Conservation (phyloP, 2,888 invertebrate species). For the Chymomyza amoena region DNA sequence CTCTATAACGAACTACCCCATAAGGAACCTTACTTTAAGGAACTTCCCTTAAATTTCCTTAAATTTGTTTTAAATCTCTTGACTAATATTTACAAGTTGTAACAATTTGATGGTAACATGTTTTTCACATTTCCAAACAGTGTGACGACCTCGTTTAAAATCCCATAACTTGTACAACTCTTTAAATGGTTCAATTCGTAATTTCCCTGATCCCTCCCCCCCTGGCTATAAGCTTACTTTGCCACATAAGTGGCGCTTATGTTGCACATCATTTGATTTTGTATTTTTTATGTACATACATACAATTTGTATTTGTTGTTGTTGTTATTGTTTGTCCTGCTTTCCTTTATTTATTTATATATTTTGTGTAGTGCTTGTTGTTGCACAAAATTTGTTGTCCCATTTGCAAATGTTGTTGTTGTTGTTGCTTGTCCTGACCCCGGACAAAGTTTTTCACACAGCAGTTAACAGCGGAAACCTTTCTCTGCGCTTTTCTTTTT, state of each 20-base stretch:
- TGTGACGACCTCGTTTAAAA: not conserved
- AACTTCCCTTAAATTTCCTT: no score
- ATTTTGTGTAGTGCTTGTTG: slow-evolving; percentile 21
- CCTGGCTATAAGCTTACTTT: slow-evolving; percentile 3
- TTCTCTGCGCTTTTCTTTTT: slow-evolving; percentile 36
- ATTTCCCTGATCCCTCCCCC: not conserved
- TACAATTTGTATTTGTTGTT: not conserved
- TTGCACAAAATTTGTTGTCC: slow-evolving; percentile 49
- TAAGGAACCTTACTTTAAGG: no score
- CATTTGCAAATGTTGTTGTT: slow-evolving; percentile 59
- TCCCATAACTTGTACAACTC: not conserved
- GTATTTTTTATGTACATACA: slow-evolving; percentile 11
- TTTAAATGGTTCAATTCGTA: not conserved
- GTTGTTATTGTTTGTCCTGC: not conserved
- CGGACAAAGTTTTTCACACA: slow-evolving; percentile 35
- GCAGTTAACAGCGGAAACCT: slow-evolving; percentile 54
- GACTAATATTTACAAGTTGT: not conserved
- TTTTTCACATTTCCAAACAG: not conserved
- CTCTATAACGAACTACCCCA: no score
- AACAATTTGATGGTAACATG: not conserved
- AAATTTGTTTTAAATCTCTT: no score
- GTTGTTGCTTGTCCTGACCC: no score
- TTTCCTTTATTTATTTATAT: slow-evolving; percentile 17
- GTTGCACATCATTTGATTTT: slow-evolving; percentile 53
- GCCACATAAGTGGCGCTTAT: slow-evolving; percentile 48